Percentiles rank a stretch among this genome's conserved stretches.
phyloP scores from a whole-genome alignment of 2,797 vertebrate species.

The Melanotaenia pygmaea region DNA sequence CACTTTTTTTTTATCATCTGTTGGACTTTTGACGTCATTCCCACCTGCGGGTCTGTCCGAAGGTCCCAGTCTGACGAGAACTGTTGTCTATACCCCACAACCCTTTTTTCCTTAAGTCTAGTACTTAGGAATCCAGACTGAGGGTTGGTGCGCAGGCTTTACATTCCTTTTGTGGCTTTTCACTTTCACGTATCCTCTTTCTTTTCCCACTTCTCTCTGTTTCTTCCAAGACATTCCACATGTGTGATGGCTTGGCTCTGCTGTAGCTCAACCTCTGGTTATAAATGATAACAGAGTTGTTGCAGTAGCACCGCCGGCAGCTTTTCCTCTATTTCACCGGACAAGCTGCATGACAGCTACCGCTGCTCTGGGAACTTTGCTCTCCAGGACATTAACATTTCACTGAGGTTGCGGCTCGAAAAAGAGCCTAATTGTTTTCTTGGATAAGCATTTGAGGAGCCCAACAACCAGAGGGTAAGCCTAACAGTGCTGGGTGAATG shows the following conservation, averaged over 20 bases:
- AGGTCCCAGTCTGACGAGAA: conserved; percentile 53
- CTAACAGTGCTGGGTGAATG: conserved; percentile 9
- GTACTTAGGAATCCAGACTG: conserved; percentile 32
- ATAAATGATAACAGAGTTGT: conserved; percentile 48
- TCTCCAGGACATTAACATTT: conserved; percentile 31
- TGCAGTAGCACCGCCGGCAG: conserved; percentile 22
- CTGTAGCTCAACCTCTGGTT: conserved; percentile 30
- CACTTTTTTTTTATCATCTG: conserved; percentile 10
- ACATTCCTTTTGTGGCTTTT: conserved; percentile 69
- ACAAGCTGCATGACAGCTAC: conserved; percentile 34
- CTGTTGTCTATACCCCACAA: conserved; percentile 45
- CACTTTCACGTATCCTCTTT: conserved; percentile 23
- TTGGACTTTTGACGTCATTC: conserved; percentile 56
- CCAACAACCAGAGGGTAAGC: conserved; percentile 40
- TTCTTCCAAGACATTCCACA: conserved; percentile 66
- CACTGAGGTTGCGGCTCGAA: conserved; percentile 39
- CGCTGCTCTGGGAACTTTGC: conserved; percentile 37
- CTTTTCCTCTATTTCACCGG: conserved; percentile 26
- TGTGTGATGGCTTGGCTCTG: conserved; percentile 45
- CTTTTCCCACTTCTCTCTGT: conserved; percentile 7
- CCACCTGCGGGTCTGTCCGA: conserved; percentile 35
- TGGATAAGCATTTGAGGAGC: conserved; percentile 35
- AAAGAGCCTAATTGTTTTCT: conserved; percentile 25
- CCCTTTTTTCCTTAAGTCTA: conserved; percentile 12
- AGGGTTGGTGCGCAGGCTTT: conserved; percentile 55